Base-by-base conservation (phyloP, 2,797 vertebrate species). In the Rhodeus uyekii region DNA sequence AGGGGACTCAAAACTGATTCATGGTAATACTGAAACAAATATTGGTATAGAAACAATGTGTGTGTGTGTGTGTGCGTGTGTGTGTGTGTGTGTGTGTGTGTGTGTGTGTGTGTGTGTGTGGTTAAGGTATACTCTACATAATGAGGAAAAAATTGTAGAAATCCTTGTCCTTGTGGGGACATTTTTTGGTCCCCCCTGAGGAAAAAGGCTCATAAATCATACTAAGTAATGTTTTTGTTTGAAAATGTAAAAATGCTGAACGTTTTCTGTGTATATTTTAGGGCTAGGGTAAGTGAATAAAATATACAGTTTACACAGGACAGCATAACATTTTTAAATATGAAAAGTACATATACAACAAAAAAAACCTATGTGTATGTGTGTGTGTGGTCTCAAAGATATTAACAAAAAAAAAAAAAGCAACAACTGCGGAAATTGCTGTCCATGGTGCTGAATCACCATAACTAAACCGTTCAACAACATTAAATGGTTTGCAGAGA, bases 361-460 rank as follows among this genome's bases (percentile, higher is more conserved):
- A n/a, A n/a, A 5, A 55, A 55, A 58, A 10, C 10, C 4, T 39
- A 7, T 4, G 0, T 12, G 50, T 53, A 22, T 55, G 8, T 53
- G 50, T 29, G 29, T 16, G 7, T 61, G 9, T 19, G 44, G 9
- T 50, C 42, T 34, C 14, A n/a, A 10, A n/a, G 3, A 48, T 22
- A 48, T 29, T 5, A 19, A 14, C 1, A 36, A 64, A 38, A 3
- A 22, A n/a, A 19, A 24, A 29, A 22, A 10, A 27, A 58, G 8
- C 36, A 55, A 24, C n/a, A 39, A 27, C n/a, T 3, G 32, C 4
- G 1, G 12, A 27, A 18, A 63, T 36, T 1, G 4, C 68, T 81
- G 58, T 64, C 79, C 69, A 6, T 38, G 69, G 69, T 50, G 32
- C 79, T 81, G 68, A 73, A 81, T 61, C 27, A 8, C 38, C 46